These are phyloP conservation scores for Lophochroa leadbeateri DNA, from an alignment of 2,113 vertebrate genomes.

Conservation along the genomic window DNA sequence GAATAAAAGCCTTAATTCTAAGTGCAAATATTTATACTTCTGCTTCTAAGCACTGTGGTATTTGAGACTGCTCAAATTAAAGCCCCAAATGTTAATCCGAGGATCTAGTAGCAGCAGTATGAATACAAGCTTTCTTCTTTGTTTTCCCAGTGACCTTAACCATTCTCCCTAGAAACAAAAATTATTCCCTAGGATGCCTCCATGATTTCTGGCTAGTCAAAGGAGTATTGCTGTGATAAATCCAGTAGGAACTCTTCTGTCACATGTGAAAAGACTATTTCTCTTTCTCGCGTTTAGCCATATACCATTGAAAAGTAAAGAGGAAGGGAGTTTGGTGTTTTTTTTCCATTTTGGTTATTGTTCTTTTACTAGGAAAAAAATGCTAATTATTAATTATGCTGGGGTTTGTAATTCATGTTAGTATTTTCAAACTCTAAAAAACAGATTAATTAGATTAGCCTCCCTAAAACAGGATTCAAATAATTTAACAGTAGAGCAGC, in stretches of 20 bases:
- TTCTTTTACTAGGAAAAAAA: neutral
- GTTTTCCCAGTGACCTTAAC: slow-evolving; percentile 34
- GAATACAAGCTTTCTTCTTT: slow-evolving; percentile 28
- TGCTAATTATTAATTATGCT: neutral
- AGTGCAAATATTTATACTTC: slow-evolving; percentile 52
- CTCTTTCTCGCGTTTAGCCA: neutral
- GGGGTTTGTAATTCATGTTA: neutral
- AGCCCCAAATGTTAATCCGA: slow-evolving; percentile 18
- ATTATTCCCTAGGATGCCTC: neutral
- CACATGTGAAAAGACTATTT: neutral
- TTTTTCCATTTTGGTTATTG: neutral
- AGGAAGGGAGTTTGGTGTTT: neutral
- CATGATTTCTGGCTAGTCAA: neutral
- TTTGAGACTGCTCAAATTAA: slow-evolving; percentile 43
- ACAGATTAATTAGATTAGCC: neutral
- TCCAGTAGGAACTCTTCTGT: neutral
- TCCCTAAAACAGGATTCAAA: neutral
- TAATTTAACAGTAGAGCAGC: neutral
- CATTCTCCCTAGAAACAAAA: neutral
- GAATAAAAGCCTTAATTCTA: slow-evolving; percentile 28
- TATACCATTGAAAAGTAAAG: neutral
- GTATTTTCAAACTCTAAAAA: neutral
- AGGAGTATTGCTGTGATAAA: neutral
- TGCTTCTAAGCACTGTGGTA: slow-evolving; percentile 32
- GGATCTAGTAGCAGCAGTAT: neutral